These are phyloP conservation scores for Eupithecia inturbata DNA, from an alignment of 2,888 invertebrate species.

Conservation along the genomic window DNA sequence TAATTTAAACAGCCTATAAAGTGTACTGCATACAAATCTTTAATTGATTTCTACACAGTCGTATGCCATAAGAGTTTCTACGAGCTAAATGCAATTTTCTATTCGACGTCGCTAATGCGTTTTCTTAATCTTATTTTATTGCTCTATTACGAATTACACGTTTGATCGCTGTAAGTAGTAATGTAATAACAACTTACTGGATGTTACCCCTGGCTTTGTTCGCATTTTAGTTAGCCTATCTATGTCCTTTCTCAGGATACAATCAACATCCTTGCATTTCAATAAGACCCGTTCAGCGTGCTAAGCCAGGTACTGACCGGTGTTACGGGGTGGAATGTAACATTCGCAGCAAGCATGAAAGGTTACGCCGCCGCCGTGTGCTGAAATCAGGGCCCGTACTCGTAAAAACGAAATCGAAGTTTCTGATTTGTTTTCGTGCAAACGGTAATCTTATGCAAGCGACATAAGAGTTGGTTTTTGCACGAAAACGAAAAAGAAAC, in stretches of 20 bases:
- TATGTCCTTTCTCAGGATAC: not conserved
- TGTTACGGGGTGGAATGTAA: too few species aligned
- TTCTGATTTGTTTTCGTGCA: too few species aligned
- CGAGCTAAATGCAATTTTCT: conserved; percentile 18
- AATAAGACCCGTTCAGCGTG: not conserved
- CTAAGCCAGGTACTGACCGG: too few species aligned
- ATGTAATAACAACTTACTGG: not conserved
- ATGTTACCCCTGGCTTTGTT: not conserved
- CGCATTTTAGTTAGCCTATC: not conserved
- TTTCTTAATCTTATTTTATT: conserved; percentile 6
- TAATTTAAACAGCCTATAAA: not conserved
- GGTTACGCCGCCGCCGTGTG: too few species aligned
- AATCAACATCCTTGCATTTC: not conserved
- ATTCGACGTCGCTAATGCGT: conserved; percentile 19
- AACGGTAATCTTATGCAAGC: too few species aligned
- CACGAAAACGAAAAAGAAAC: too few species aligned
- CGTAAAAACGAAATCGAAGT: too few species aligned
- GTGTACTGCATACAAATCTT: conserved; percentile 9
- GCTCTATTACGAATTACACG: conserved; percentile 9
- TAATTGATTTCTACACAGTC: conserved; percentile 30
- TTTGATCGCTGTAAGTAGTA: not conserved
- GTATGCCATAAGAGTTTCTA: not conserved
- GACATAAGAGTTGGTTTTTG: too few species aligned
- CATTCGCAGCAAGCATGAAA: too few species aligned
- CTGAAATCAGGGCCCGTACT: too few species aligned